These are phyloP conservation scores for Phortica okadai DNA, from an alignment of 2,888 invertebrate genomes.

Conservation along the genomic window DNA sequence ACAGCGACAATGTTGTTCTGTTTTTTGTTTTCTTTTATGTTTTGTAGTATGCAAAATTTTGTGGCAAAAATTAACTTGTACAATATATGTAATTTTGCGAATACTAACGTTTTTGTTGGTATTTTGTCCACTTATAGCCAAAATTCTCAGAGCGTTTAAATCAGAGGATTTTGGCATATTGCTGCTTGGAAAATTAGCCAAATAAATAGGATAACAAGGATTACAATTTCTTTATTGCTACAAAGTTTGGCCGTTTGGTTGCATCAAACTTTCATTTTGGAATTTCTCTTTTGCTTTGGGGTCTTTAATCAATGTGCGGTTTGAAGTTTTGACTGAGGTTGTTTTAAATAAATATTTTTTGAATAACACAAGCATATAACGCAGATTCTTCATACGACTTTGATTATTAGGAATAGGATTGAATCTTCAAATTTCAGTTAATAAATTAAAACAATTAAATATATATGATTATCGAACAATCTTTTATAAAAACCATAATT, in stretches of 20 bases:
- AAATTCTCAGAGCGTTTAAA: not conserved
- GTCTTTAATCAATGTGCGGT: not conserved
- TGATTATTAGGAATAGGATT: too few relatives aligned
- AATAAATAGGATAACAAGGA: conserved; percentile 47
- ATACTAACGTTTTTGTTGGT: conserved; percentile 36
- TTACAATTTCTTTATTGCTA: not conserved
- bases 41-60: conserved; percentile 47
- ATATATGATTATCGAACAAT: too few relatives aligned
- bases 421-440: too few relatives aligned
- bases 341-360: too few relatives aligned
- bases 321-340: too few relatives aligned
- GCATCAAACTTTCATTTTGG: not conserved
- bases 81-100: conserved; percentile 45
- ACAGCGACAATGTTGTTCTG: conserved; percentile 20
- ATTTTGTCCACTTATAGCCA: conserved; percentile 1
- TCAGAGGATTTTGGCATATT: not conserved
- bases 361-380: not conserved
- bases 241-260: not conserved
- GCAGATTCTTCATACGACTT: not conserved
- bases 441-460: too few relatives aligned
- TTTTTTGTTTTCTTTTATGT: not conserved
- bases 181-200: conserved; percentile 42
- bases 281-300: not conserved
- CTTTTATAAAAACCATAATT: too few relatives aligned
- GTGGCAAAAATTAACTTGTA: conserved; percentile 58